These are phyloP conservation scores for Synaphobranchus kaupii DNA, from an alignment of 2,797 vertebrate genomes.

Conservation along the genomic window DNA sequence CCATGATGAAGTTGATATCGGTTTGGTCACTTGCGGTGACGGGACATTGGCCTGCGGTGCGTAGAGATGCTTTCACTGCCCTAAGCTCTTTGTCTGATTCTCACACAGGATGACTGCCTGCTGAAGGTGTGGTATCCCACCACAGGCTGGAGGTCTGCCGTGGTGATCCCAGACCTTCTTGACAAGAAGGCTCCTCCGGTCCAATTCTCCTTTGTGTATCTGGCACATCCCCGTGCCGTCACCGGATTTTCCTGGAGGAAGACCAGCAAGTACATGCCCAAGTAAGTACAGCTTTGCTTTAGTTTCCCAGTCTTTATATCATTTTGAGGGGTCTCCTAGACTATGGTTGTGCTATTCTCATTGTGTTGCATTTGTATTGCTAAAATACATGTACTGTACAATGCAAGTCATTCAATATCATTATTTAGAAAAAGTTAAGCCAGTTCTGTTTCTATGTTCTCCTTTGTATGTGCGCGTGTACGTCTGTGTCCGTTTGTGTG, in stretches of 20 bases:
- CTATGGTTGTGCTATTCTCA: background rate
- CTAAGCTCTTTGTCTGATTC: conserved; percentile 7
- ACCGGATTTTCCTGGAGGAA: conserved; percentile 97
- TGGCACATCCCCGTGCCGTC: conserved; percentile 87
- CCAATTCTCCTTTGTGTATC: conserved; percentile 78
- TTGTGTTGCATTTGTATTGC: background rate
- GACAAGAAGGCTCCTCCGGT: conserved; percentile 77
- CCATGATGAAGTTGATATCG: background rate
- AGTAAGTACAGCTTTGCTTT: conserved; percentile 72
- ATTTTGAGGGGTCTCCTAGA: background rate
- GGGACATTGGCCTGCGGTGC: background rate
- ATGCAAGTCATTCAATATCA: background rate
- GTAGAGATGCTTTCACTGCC: too few species aligned
- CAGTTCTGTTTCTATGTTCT: background rate
- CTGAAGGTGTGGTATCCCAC: conserved; percentile 97
- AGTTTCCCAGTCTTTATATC: background rate
- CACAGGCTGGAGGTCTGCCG: conserved; percentile 91
- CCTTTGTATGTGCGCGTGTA: background rate
- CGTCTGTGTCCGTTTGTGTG: conserved; percentile 3
- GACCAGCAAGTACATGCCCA: conserved; percentile 93
- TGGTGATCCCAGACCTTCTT: conserved; percentile 83
- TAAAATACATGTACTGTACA: background rate
- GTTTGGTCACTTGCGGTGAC: background rate
- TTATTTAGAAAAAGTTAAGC: background rate
- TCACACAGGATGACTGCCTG: conserved; percentile 89